phyloP scores from a whole-genome alignment of 1,140 invertebrate species.

The Zophobas atratus region DNA sequence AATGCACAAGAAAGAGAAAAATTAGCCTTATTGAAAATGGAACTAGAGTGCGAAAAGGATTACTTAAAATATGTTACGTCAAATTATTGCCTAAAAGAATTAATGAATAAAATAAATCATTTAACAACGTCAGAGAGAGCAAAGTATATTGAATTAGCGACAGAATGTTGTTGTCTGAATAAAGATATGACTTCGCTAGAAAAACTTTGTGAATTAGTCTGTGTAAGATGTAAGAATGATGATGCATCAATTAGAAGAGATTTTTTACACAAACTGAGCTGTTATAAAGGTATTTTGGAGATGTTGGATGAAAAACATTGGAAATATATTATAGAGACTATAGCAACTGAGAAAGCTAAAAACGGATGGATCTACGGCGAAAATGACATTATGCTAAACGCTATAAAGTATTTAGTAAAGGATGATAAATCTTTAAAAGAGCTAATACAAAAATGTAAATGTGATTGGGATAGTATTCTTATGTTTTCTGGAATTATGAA shows the following conservation, averaged over 20 bases:
- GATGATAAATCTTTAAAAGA: constrained; percentile 13
- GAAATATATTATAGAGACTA: constrained; percentile 3
- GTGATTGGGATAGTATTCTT: background rate
- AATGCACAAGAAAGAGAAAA: background rate
- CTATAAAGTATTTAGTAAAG: constrained; percentile 8
- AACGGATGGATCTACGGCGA: background rate
- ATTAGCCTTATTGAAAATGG: background rate
- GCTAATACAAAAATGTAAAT: background rate
- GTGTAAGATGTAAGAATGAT: constrained; percentile 26
- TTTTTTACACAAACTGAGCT: background rate
- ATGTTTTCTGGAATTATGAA: background rate
- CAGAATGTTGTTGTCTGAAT: constrained; percentile 4
- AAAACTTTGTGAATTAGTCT: constrained; percentile 13
- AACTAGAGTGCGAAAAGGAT: background rate
- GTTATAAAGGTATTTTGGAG: background rate
- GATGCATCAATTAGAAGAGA: background rate
- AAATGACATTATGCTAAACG: background rate
- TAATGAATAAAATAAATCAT: background rate
- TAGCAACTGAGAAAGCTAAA: background rate
- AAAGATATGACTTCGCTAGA: constrained; percentile 11
- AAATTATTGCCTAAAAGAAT: constrained; percentile 1
- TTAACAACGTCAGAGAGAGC: background rate
- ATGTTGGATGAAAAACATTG: constrained; percentile 20
- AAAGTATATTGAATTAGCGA: background rate
- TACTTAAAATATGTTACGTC: background rate